Base-by-base conservation (phyloP, 2,113 vertebrate species). In the Orcinus orca region DNA sequence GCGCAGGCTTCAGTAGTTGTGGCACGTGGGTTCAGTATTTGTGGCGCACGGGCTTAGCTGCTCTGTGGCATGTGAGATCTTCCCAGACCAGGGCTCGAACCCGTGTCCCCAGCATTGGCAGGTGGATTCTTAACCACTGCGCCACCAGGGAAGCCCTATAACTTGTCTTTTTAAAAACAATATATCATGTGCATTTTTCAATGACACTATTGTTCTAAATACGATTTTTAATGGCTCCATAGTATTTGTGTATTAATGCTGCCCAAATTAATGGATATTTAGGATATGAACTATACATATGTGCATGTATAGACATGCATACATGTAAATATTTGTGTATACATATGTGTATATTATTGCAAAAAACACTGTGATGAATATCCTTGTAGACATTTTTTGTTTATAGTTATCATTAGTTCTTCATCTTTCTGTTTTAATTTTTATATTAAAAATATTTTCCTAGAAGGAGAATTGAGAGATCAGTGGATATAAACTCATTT, bases 391-490 rank as follows among this genome's bases (percentile, higher is more conserved):
- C 10, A 85, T 47, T 79, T 94, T 94, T 71, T 79, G 21, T 44
- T 94, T 58, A 15, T 60, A 70, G 81, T 79, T 93, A 91, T 81
- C 81, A 76, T 60, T 88, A 33, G 2, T 4, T 91, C 68, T 94
- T 90, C 21, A 74, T 0, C 29, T 76, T 86, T 76, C 62, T 17
- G 2, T 17, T 95, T 92, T 44, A n/a, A 29, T 44, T 82, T 91
- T 89, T 50, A 33, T 47, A 55, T 73, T 81, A 96, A 95, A 88
- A 82, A 82, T 60, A 71, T 55, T 91, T 94, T 86, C 38, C 14
- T 96, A 88, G 38, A 33, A 88, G 33, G 74, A 94, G 25, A 91
- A 88, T 68, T 81, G 82, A 50, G 70, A 96, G 18, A 86, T 93
- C 38, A 50, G 67, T 20, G 8, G 63, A 63, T 65, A 91, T 25